These are phyloP conservation scores for Theocolax elegans DNA, from an alignment of 1,140 invertebrate genomes.

Conservation along the genomic window DNA sequence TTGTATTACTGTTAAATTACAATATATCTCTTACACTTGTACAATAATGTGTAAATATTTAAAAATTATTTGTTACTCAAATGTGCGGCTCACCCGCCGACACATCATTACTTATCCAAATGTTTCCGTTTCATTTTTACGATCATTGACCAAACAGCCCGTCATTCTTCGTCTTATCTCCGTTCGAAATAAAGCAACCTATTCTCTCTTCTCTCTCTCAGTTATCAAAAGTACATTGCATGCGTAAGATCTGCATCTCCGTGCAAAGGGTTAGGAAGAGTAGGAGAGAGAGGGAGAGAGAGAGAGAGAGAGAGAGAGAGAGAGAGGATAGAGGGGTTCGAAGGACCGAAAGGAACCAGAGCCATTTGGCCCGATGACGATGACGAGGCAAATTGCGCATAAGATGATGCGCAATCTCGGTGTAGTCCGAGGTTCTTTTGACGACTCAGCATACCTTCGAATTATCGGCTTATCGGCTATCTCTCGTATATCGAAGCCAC, in stretches of 20 bases:
- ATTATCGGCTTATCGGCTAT: slow-evolving; percentile 45
- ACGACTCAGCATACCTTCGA: slow-evolving; percentile 33
- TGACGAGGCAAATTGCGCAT: slow-evolving; percentile 30
- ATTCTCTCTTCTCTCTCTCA: too few species aligned
- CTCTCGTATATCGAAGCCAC: slow-evolving; percentile 44
- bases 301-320: too few species aligned
- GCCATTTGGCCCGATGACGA: slow-evolving; percentile 5
- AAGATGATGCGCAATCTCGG: slow-evolving; percentile 24
- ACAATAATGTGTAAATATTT: too few species aligned
- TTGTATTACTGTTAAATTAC: too few species aligned
- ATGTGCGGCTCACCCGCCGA: too few species aligned
- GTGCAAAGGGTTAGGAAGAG: neutral
- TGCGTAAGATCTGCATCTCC: slow-evolving; percentile 34
- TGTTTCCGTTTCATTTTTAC: neutral
- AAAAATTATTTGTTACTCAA: too few species aligned
- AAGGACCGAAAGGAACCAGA: slow-evolving; percentile 13
- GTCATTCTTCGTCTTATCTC: slow-evolving; percentile 3
- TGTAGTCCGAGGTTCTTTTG: neutral
- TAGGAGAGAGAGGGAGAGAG: too few species aligned
- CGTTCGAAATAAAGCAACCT: slow-evolving; percentile 46
- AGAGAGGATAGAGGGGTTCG: neutral
- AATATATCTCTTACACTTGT: too few species aligned
- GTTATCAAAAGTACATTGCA: slow-evolving; percentile 48
- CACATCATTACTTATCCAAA: too few species aligned
- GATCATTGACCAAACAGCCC: slow-evolving; percentile 1